Conservation (phyloP, 2,113 vertebrate genomes). For the Apistogramma diplotaenia region DNA sequence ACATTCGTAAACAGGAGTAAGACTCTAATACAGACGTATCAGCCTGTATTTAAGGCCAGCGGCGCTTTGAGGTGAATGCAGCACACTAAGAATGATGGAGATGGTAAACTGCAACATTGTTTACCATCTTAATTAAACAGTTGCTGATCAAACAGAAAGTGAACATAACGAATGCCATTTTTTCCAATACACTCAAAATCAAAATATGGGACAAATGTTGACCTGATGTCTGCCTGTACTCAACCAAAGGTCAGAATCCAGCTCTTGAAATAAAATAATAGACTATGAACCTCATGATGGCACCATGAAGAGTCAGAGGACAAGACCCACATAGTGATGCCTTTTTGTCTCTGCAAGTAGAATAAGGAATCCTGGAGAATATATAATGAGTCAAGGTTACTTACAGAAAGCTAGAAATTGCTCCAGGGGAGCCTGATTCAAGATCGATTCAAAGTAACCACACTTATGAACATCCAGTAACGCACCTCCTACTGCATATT, state of each 20-base stretch:
- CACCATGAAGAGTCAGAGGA: background rate
- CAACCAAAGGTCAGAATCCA: background rate
- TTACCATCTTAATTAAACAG: too few relatives aligned
- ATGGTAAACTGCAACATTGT: background rate
- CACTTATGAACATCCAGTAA: background rate
- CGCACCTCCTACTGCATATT: background rate
- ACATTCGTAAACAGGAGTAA: background rate
- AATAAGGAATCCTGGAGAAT: background rate
- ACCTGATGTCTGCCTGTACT: background rate
- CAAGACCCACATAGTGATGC: background rate
- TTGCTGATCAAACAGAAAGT: background rate
- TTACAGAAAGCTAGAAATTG: background rate
- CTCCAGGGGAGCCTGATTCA: background rate
- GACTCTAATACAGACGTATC: background rate
- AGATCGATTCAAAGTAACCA: background rate
- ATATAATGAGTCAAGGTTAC: background rate
- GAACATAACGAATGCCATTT: background rate
- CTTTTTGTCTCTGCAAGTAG: background rate
- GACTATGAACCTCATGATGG: background rate
- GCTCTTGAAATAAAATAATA: background rate
- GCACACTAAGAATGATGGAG: background rate
- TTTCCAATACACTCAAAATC: background rate
- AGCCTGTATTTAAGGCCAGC: background rate
- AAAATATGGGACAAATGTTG: background rate
- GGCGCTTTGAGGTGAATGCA: background rate